A percentile compares a stretch with the other conserved stretches of the same genome.
These are phyloP conservation scores for Pleuronectes platessa DNA, from an alignment of 2,113 vertebrate species.

Conservation along the genomic window DNA sequence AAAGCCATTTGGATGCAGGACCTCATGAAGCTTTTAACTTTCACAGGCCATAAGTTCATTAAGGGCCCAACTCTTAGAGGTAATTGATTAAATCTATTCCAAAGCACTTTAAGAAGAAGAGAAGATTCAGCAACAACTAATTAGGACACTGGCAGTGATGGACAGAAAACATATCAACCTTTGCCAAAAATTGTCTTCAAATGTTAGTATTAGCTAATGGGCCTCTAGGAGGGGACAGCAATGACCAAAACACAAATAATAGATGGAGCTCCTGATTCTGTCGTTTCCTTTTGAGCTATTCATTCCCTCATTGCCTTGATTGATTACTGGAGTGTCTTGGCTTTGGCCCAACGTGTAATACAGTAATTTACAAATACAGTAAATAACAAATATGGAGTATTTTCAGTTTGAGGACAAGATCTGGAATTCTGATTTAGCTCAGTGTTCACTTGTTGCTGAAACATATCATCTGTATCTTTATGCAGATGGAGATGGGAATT, in stretches of 20 bases:
- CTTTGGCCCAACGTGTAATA: neutral
- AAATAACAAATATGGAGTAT: neutral
- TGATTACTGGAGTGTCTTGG: neutral
- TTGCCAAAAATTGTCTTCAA: conserved; percentile 16
- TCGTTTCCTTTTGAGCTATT: neutral
- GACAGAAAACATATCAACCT: conserved; percentile 3
- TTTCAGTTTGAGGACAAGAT: conserved; percentile 7
- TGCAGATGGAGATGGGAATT: neutral
- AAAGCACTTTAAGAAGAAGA: conserved; percentile 39
- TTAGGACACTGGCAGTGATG: conserved; percentile 11
- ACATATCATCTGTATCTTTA: neutral
- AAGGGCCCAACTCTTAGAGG: conserved; percentile 59
- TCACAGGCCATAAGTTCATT: conserved; percentile 68
- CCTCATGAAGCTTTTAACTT: conserved; percentile 75
- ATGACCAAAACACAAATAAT: neutral
- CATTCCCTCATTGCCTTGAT: neutral
- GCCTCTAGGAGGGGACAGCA: neutral
- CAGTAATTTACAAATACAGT: neutral
- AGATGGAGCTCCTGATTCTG: conserved; percentile 1
- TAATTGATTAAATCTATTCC: conserved; percentile 64
- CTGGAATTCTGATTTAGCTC: neutral
- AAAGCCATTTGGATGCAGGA: conserved; percentile 61
- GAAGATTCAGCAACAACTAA: conserved; percentile 48
- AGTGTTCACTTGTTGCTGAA: neutral
- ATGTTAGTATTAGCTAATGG: conserved; percentile 2